Base-by-base conservation (phyloP, 2,888 invertebrate genomes). In the Nemapogon koenigi region DNA sequence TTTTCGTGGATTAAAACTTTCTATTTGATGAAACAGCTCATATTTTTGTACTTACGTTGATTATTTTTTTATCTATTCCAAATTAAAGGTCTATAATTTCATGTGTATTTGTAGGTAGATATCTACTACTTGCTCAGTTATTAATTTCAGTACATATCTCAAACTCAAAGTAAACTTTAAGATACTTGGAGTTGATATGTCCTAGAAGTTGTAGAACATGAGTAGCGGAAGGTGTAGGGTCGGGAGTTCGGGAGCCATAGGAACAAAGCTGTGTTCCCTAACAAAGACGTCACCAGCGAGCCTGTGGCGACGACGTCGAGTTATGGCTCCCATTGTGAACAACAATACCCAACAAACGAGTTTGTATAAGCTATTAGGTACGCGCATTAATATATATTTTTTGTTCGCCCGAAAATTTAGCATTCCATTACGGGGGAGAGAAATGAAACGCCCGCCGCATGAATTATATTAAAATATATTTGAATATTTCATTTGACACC, bases 401-500 rank as follows among this genome's bases (percentile, higher is more conserved):
- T 76, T 78, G 78, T 73, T 71, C 70, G 65, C 72, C 75, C 68
- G 72, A 76, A 76, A 76, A 78, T 78, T 78, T 75, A 70, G 78
- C 78, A 76, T 78, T 78, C 78, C 78, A 76, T 78, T 78, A 78
- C 75, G 68, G 67, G 78, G 78, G 76, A 75, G 75, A 73, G 78
- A 76, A 76, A 78, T 78, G 76, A 75, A 78, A 78, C 73, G 75
- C 76, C 73, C 73, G 78, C 76, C 71, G 76, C 75, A 76, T 78
- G 78, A 78, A 78, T 78, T 78, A 78, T 78, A 78, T 78, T 78
- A 78, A 76, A 78, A 78, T 78, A 78, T 76, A 78, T 78, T 78
- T 78, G 78, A 78, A 78, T 78, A 78, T 78, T 78, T 78, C 78
- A 78, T 78, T 78, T 78, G 78, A 78, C 78, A 78, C 78, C 78